These are phyloP conservation scores for Parnassius orleans DNA, from an alignment of 2,888 invertebrate species.

Conservation along the genomic window DNA sequence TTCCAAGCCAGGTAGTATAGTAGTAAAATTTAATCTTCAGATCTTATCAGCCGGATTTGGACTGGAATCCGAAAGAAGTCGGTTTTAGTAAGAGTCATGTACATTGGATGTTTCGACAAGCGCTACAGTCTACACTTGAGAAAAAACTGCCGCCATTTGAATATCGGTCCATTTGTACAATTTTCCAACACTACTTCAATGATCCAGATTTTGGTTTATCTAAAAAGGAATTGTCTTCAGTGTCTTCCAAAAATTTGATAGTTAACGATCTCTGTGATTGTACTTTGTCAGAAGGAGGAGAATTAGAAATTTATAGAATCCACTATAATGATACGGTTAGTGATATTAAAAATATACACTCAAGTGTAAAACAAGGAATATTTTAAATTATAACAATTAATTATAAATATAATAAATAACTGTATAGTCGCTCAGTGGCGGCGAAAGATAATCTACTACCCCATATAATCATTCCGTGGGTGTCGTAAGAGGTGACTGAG, in stretches of 20 bases:
- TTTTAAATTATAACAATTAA: neutral
- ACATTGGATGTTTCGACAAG: constrained; percentile 72
- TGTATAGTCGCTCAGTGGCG: no score
- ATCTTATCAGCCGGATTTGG: constrained; percentile 64
- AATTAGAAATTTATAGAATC: constrained; percentile 43
- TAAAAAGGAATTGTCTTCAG: constrained; percentile 44
- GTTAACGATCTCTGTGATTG: constrained; percentile 61
- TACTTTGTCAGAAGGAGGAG: constrained; percentile 51
- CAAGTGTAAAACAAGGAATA: neutral
- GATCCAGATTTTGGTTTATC: constrained; percentile 69
- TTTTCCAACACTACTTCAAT: constrained; percentile 53
- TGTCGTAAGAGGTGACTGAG: no score
- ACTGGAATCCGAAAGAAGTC: constrained; percentile 53
- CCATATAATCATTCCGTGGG: no score
- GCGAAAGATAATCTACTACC: no score
- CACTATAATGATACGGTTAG: constrained; percentile 44
- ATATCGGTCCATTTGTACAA: constrained; percentile 40
- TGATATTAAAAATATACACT: neutral
- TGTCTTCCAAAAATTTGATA: constrained; percentile 45
- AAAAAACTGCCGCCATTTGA: constrained; percentile 47
- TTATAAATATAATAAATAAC: no score
- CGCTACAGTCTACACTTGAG: constrained; percentile 51
- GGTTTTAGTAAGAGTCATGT: constrained; percentile 51
- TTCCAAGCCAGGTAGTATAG: no score
- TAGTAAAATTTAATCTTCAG: constrained; percentile 36